These are phyloP conservation scores for Ormyrus nitidulus DNA, from an alignment of 2,888 invertebrate genomes.

Conservation along the genomic window DNA sequence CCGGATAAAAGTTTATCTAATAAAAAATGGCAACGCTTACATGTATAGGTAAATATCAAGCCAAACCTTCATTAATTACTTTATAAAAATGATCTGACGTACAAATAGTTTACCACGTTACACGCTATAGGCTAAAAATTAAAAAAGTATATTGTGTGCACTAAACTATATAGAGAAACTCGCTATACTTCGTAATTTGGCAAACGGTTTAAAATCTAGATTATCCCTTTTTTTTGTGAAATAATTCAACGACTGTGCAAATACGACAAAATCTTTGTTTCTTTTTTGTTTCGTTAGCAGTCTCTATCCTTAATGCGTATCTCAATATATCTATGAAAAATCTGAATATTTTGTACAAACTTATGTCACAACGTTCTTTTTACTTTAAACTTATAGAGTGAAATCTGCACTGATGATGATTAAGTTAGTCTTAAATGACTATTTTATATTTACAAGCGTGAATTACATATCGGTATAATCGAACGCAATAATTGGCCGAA, in stretches of 20 bases:
- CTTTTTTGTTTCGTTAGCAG: constrained; percentile 6
- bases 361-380: constrained; percentile 9
- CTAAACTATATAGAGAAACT: background rate
- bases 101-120: no score
- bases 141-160: no score
- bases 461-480: constrained; percentile 16
- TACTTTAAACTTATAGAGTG: constrained; percentile 25
- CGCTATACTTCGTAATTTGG: constrained; percentile 29
- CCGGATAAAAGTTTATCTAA: background rate
- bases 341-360: constrained; percentile 46
- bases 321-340: constrained; percentile 16
- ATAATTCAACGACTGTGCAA: constrained; percentile 17
- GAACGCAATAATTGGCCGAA: constrained; percentile 39
- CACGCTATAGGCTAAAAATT: no score
- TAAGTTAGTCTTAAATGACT: constrained; percentile 22
- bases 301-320: constrained; percentile 17
- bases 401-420: constrained; percentile 14
- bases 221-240: no score
- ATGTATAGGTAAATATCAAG: background rate
- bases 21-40: background rate
- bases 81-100: no score
- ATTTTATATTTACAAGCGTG: constrained; percentile 49
- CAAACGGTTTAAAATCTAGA: constrained; percentile 10
- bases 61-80: no score
- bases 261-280: background rate